phyloP scores from a whole-genome alignment of 2,797 vertebrate genomes.

The Smutsia temminckii region DNA sequence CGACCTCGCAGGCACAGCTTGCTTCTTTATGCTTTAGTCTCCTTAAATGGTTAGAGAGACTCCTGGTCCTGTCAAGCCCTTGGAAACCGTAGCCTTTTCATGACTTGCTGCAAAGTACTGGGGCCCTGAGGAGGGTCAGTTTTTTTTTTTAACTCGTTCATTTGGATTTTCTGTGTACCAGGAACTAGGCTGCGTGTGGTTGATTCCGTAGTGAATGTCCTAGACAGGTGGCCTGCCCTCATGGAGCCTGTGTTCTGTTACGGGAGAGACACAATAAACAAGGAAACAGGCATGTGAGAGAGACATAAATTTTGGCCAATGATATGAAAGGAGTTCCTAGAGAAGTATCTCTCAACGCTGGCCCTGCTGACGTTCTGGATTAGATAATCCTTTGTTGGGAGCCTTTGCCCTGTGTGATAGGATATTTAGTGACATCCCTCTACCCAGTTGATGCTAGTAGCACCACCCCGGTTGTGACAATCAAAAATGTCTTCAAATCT shows the following conservation, averaged over 20 bases:
- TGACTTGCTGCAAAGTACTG: neutral
- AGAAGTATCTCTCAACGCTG: neutral
- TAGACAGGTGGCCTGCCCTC: neutral
- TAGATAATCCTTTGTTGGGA: neutral
- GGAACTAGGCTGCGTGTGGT: neutral
- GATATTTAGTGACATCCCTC: neutral
- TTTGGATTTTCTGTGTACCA: neutral
- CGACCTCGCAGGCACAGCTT: neutral
- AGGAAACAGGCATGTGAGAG: rapidly evolving
- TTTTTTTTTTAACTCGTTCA: neutral
- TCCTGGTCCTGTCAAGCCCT: neutral
- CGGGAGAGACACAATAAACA: neutral
- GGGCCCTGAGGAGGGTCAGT: neutral
- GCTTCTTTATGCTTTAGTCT: neutral
- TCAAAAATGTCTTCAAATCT: neutral
- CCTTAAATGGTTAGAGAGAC: neutral
- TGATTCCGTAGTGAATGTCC: neutral
- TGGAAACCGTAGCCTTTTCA: neutral
- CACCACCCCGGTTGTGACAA: neutral
- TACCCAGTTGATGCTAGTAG: neutral
- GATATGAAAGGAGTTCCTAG: neutral
- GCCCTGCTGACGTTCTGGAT: neutral
- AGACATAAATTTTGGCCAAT: neutral
- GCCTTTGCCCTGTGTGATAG: neutral
- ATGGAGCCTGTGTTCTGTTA: neutral